Evolutionary conservation across 2,888 invertebrate species (phyloP), one percentile per base, ranked within the genome.

Genomic region (Chromoteleia sp.): DNA sequence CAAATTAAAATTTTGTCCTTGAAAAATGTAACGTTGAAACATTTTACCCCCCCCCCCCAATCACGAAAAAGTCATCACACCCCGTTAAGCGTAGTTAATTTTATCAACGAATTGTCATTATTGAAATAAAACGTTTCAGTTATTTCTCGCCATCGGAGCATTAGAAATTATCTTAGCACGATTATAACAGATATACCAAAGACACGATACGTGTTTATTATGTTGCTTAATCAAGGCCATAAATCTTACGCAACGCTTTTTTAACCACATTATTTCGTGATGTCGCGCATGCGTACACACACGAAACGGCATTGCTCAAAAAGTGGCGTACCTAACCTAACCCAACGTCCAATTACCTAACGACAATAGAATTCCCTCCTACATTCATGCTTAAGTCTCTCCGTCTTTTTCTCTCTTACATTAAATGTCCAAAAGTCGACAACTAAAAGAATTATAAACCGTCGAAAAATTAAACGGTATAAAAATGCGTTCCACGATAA

Each of bases 121-220:
- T 68, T 19, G 52, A 59, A 54, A 43, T 25, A 36, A 56, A 29
- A 45, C 68, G 39, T 41, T 77, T 63, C 68, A 71, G 63, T 77
- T 77, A 56, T 71, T 63, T 41, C 36, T 52, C 48, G 43, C 17
- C 59, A 41, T 59, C 19, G 43, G n/a, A 41, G 52, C 65, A 67
- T 73, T 73, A 67, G 65, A 67, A 79, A 79, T 79, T 73, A 79
- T 67, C 73, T 79, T 59, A 36, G n/a, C 25, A 43, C 68, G 74
- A 80, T 79, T 74, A 73, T 63, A 79, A 74, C 68, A 59, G 67
- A 79, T 79, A 79, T 74, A 68, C 74, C 80, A 56, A 80, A 80
- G 74, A 80, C 61, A 50, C 63, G 74, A 70, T 80, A 71, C 67
- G 71, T 75, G 81, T 75, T 75, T 76, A 76, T 76, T 67, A 71